Evolutionary conservation across 1,140 invertebrate species (phyloP), one percentile per base, ranked within the genome.

Genomic region (Phymastichus coffea): DNA sequence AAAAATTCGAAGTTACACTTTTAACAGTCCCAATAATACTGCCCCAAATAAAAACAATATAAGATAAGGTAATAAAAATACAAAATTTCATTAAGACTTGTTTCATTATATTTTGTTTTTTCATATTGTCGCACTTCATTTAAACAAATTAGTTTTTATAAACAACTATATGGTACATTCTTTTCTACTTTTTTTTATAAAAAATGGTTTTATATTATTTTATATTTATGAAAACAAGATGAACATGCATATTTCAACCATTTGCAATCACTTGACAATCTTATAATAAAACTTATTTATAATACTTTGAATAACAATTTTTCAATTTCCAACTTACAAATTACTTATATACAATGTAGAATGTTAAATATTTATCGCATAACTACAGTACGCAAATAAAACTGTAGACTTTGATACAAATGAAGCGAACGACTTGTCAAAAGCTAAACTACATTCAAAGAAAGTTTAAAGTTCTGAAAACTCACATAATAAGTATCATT

Each of bases 221-320:
- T 33, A 12, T 6, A 33, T 12, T 60, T 20, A 17, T 19, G n/a
- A 54, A 54, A 54, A 54, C 28, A 44, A 52, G 2, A 17, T 58
- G 37, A 46, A 55, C 25, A 44, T 26, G 28, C 40, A 35, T 33
- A 46, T 55, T n/a, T n/a, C n/a, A n/a, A n/a, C n/a, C n/a, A n/a
- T n/a, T 57, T 40, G 14, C 28, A 57, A 40, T 1, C 40, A 38
- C 38, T 46, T 47, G 30, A 14, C 41, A 47, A 20, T n/a, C n/a
- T 38, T 10, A 22, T n/a, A 47, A 37, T 49, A 51, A 51, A 51
- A 58, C 30, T 51, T 49, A 25, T 41, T 47, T 41, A 4, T 58
- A 57, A 57, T 58, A 52, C 56, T 58, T 57, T 58, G 43, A 52
- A 57, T 49, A 57, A 51, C 47, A 33, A 26, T 33, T 57, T 49